Evolutionary conservation across 1,140 invertebrate genomes (phyloP).

Genomic region (Hyles vespertilio): DNA sequence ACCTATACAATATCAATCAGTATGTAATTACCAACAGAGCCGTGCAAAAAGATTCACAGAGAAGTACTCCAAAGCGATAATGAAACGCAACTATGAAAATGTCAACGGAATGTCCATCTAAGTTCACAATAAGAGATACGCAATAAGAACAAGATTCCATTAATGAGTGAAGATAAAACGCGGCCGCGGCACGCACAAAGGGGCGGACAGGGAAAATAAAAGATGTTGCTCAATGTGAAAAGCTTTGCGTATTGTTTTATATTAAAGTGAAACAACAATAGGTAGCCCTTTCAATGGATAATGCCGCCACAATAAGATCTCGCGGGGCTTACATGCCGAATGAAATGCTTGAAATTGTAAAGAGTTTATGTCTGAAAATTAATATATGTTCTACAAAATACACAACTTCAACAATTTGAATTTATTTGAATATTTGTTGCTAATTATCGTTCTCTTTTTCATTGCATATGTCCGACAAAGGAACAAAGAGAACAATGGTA

Average conservation of each 20-base stretch:
- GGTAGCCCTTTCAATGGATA: conserved; percentile 70
- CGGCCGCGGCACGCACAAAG: conserved; percentile 60
- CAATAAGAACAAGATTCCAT: conserved; percentile 41
- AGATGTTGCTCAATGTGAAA: conserved; percentile 56
- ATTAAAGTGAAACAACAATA: conserved; percentile 74
- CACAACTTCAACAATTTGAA: too few relatives aligned
- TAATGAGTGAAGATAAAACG: conserved; percentile 68
- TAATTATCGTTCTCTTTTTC: too few relatives aligned
- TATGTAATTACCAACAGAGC: too few relatives aligned
- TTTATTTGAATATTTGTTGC: too few relatives aligned
- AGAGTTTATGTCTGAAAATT: neutral
- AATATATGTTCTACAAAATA: too few relatives aligned
- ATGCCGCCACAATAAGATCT: conserved; percentile 65
- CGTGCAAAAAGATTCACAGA: too few relatives aligned
- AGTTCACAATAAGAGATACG: conserved; percentile 16
- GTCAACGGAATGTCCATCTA: conserved; percentile 20
- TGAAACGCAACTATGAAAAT: neutral
- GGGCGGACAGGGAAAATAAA: conserved; percentile 54
- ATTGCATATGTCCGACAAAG: too few relatives aligned
- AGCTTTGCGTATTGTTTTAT: conserved; percentile 72
- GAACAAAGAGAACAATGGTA: too few relatives aligned
- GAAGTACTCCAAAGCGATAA: neutral
- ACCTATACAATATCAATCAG: too few relatives aligned
- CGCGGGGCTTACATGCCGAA: conserved; percentile 40
- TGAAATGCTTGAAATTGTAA: conserved; percentile 1